Percentiles rank a stretch among this genome's conserved stretches.
Conservation (phyloP, 2,888 invertebrate genomes). For the Tupiocoris notatus region DNA sequence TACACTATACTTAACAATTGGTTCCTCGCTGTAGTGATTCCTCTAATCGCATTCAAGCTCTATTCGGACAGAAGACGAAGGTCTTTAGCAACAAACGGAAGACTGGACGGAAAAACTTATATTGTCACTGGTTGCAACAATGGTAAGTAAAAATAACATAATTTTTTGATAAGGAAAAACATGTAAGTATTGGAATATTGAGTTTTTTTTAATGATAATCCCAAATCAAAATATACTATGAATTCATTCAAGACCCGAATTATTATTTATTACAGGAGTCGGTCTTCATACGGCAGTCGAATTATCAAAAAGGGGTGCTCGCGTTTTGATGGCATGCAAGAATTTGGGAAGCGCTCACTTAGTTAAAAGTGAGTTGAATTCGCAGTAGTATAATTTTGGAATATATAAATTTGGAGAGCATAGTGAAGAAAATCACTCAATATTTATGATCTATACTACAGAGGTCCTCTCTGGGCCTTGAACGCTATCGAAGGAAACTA, state of each 20-base stretch:
- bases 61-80: neutral
- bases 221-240: too few species aligned
- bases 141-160: conserved; percentile 11
- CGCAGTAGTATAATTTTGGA: too few species aligned
- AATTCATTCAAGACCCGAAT: too few species aligned
- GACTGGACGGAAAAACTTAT: conserved; percentile 33
- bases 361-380: conserved; percentile 29
- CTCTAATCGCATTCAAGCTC: conserved; percentile 19
- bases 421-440: too few species aligned
- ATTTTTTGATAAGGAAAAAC: too few species aligned
- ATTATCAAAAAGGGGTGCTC: conserved; percentile 7
- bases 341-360: conserved; percentile 40
- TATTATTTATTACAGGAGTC: neutral
- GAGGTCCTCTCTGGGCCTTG: neutral
- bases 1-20: conserved; percentile 37
- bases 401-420: too few species aligned
- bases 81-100: conserved; percentile 12
- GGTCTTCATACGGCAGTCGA: conserved; percentile 12
- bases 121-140: conserved; percentile 36
- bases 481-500: neutral
- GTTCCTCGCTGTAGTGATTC: conserved; percentile 10
- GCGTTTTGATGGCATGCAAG: conserved; percentile 15
- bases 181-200: too few species aligned
- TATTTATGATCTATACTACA: neutral
- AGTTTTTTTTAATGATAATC: too few species aligned